Percentiles rank a stretch among this genome's conserved stretches.
These are phyloP conservation scores for Listrodromus nycthemerus DNA, from an alignment of 2,888 invertebrate species.

Conservation along the genomic window DNA sequence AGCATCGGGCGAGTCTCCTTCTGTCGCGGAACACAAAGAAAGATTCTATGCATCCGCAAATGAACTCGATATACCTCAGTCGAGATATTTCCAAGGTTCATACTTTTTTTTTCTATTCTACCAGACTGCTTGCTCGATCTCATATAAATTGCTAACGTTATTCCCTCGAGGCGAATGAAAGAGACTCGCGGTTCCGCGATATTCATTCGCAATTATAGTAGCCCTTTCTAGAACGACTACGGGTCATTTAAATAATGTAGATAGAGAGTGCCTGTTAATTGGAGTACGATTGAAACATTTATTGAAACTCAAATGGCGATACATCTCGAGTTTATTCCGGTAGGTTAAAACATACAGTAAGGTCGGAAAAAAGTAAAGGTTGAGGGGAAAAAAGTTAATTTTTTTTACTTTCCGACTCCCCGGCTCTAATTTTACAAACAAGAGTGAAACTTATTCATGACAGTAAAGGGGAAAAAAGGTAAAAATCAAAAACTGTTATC, in stretches of 20 bases:
- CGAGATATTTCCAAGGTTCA: conserved; percentile 15
- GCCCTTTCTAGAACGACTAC: neutral
- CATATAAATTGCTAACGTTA: conserved; percentile 52
- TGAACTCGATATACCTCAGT: conserved; percentile 45
- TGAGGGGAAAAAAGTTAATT: too few relatives aligned
- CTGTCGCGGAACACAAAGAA: conserved; percentile 46
- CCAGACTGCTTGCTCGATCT: conserved; percentile 16
- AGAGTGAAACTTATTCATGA: too few relatives aligned
- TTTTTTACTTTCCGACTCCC: too few relatives aligned
- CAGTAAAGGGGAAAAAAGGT: too few relatives aligned
- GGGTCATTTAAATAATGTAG: neutral
- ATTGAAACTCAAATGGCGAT: neutral
- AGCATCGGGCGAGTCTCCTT: conserved; percentile 1
- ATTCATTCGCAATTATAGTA: neutral
- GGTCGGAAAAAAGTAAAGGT: too few relatives aligned
- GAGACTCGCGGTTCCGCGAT: neutral
- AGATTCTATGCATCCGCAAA: conserved; percentile 63
- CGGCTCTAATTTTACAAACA: too few relatives aligned
- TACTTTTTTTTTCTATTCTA: conserved; percentile 31
- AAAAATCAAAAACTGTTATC: too few relatives aligned
- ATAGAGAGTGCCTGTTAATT: neutral
- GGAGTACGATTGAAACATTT: neutral
- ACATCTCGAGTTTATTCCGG: too few relatives aligned
- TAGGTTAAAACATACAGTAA: too few relatives aligned
- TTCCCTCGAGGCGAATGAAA: conserved; percentile 24